Evolutionary conservation across 2,797 vertebrate species (phyloP).

Genomic region (Podargus strigoides): DNA sequence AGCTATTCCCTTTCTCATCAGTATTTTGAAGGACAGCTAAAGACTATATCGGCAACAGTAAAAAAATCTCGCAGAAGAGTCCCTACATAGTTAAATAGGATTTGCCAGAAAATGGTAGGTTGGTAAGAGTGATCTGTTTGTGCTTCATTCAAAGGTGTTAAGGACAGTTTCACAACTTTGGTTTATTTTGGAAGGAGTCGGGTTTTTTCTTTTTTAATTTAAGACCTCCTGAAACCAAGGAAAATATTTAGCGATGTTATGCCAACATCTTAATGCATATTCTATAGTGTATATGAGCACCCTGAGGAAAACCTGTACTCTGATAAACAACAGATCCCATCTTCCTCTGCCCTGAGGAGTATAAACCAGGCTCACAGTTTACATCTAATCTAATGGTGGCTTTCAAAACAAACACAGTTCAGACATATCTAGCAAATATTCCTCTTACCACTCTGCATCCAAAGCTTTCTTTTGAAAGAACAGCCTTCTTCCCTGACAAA

Average conservation of each 20-base stretch:
- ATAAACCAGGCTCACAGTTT: not conserved
- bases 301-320: not conserved
- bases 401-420: slow-evolving; percentile 32
- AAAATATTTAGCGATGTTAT: not conserved
- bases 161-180: not conserved
- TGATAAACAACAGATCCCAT: not conserved
- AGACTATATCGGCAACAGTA: not conserved
- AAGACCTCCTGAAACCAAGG: not conserved
- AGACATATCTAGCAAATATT: not conserved
- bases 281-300: not conserved
- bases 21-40: not conserved
- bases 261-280: not conserved
- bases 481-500: not conserved
- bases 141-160: not conserved
- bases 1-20: not conserved
- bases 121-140: not conserved
- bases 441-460: not conserved
- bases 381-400: not conserved
- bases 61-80: not conserved
- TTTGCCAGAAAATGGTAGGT: not conserved
- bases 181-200: not conserved
- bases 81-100: not conserved
- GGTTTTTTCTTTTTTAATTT: not conserved
- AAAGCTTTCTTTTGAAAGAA: not conserved
- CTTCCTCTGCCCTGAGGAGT: not conserved